Percentiles rank a stretch among this genome's conserved stretches.
Evolutionary conservation across 2,113 vertebrate species (phyloP).

Genomic region (Cavia aperea): DNA sequence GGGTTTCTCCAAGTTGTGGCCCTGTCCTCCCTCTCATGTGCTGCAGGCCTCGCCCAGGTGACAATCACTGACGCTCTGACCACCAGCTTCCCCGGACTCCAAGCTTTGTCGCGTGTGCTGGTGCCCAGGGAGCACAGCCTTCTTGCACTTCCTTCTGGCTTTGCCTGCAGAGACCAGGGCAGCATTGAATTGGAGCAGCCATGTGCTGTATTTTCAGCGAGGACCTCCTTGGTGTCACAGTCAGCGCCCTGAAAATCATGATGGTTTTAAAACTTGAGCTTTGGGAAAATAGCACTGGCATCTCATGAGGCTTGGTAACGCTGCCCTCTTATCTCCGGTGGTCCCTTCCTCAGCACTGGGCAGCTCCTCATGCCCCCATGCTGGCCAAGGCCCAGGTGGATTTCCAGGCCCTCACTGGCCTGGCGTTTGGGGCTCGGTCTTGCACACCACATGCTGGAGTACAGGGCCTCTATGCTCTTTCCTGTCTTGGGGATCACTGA

Average conservation of each 20-base stretch:
- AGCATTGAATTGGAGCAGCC: background rate
- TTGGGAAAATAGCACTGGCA: background rate
- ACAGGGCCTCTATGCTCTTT: background rate
- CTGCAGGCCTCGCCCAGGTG: background rate
- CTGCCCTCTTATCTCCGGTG: background rate
- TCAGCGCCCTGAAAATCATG: background rate
- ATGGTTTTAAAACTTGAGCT: background rate
- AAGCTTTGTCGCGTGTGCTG: background rate
- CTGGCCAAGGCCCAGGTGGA: background rate
- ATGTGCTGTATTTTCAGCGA: background rate
- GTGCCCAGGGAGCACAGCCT: background rate
- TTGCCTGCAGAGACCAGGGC: background rate
- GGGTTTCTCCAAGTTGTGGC: no score
- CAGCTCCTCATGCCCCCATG: accelerated
- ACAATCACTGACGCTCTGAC: background rate
- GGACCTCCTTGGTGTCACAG: background rate
- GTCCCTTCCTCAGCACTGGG: background rate
- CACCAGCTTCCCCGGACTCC: background rate
- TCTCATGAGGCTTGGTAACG: background rate
- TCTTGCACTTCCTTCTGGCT: background rate
- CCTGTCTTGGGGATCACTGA: background rate
- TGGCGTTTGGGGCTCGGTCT: background rate
- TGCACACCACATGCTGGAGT: no score
- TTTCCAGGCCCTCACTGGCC: background rate
- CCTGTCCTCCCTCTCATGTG: background rate